Evolutionary conservation across 2,797 vertebrate genomes (phyloP), one percentile per base, ranked within the genome.

Genomic region (Labroides dimidiatus): DNA sequence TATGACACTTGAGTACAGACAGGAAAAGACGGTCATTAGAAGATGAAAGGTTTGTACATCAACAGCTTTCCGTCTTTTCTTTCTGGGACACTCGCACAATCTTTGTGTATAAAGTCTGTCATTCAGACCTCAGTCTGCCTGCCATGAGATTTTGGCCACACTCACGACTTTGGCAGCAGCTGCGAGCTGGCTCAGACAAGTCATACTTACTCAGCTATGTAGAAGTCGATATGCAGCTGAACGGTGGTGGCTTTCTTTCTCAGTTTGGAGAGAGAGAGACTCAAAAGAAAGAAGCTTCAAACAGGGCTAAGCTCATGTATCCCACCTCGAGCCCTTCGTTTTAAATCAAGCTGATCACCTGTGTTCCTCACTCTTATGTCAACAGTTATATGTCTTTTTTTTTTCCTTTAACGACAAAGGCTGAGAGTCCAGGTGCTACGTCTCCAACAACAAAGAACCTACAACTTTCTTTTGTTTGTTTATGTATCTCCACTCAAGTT

Each of bases 381-480:
- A 37, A 11, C 59, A 17, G 24, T 70, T 48, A 7, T 42, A 20
- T 9, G 30, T 33, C 30, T 63, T 30, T 33, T 33, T 27, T 51
- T 69, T 85, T 72, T 82, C 50, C 49, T 82, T 71, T 69, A 54
- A 61, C 30, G 54, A 74, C 64, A 48, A 84, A 85, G 47, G 65
- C 70, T 73, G 76, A 84, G 79, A 86, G 78, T 86, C 79, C 93
- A 53, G 95, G 96, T 96, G 95, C 95, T 96, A 95, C 93, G 79
- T 69, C 92, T 81, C 66, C 91, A 92, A 93, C 84, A 58, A 91
- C 93, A 93, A 93, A 94, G 89, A 93, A 94, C 72, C 61, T 59
- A 90, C 56, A 91, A 89, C 92, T 90, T 94, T 84, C 86, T 69
- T 63, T 41, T 71, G 19, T 24, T 44, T 4, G 36, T 57, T 92